Percentiles rank a stretch among this genome's conserved stretches.
phyloP scores from a whole-genome alignment of 1,140 invertebrate genomes.

The Musca vetustissima region DNA sequence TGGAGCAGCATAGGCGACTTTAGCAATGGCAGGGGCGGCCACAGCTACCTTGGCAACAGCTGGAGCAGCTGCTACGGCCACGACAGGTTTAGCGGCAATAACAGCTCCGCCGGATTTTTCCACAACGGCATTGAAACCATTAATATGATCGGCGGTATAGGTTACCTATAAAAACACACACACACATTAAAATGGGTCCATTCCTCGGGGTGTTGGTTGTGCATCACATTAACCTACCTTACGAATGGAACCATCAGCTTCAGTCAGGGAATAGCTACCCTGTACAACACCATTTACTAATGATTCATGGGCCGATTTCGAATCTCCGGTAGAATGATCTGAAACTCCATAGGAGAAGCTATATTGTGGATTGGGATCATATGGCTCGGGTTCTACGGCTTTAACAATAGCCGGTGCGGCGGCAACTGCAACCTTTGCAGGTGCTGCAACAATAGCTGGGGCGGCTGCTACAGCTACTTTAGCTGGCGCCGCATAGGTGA shows the following conservation, averaged over 20 bases:
- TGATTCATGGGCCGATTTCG: conserved; percentile 65
- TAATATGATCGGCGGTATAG: conserved; percentile 62
- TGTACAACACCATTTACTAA: conserved; percentile 65
- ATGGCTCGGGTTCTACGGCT: conserved; percentile 59
- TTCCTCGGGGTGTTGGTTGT: no score
- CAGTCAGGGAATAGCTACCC: conserved; percentile 65
- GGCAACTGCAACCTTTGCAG: conserved; percentile 40
- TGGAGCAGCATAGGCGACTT: conserved; percentile 36
- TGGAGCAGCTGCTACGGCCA: conserved; percentile 49
- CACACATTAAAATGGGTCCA: background rate
- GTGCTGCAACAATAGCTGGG: conserved; percentile 47
- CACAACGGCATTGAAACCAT: conserved; percentile 66
- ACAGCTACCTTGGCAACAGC: conserved; percentile 39
- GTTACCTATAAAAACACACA: conserved; percentile 48
- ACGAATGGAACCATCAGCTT: conserved; percentile 66
- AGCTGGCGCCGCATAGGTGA: conserved; percentile 31
- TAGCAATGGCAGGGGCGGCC: conserved; percentile 56
- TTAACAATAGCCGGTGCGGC: conserved; percentile 52
- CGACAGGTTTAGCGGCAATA: conserved; percentile 47
- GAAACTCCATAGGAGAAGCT: conserved; percentile 72
- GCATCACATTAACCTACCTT: conserved; percentile 52
- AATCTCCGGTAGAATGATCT: conserved; percentile 71
- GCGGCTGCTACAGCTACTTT: conserved; percentile 39
- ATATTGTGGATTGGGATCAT: conserved; percentile 71
- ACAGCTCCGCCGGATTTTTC: conserved; percentile 58